Percentiles rank a stretch among this genome's conserved stretches.
These are phyloP conservation scores for Pterocles gutturalis DNA, from an alignment of 2,113 vertebrate genomes.

Conservation along the genomic window DNA sequence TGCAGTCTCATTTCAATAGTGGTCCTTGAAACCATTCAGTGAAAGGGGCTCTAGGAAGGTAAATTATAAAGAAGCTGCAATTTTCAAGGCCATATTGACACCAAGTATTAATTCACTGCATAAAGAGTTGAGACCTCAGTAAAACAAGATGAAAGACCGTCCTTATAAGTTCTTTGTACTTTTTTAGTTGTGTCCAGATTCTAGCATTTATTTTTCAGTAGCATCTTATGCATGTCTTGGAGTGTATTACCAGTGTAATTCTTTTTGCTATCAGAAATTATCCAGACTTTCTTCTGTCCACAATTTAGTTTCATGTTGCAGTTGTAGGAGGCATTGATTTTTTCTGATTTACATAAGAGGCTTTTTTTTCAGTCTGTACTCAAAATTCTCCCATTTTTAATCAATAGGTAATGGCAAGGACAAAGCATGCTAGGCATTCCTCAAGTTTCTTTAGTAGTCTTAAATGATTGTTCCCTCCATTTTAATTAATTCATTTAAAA, in stretches of 20 bases:
- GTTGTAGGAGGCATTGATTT: neutral
- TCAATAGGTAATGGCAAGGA: constrained; percentile 11
- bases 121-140: neutral
- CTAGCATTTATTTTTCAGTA: neutral
- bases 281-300: neutral
- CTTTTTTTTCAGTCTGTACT: neutral
- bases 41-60: neutral
- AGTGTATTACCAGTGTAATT: neutral
- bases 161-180: neutral
- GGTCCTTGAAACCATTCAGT: neutral
- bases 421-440: neutral
- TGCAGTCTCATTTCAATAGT: neutral
- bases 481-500: constrained; percentile 1
- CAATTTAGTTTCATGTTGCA: neutral
- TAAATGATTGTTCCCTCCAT: neutral
- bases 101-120: neutral
- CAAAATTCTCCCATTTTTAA: neutral
- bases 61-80: neutral
- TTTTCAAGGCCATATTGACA: neutral
- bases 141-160: neutral
- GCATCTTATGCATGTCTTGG: neutral
- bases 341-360: neutral
- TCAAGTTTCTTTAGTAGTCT: neutral
- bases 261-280: neutral
- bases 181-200: neutral